These are phyloP conservation scores for Heliconius ethilla DNA, from an alignment of 2,888 invertebrate genomes.

Conservation along the genomic window DNA sequence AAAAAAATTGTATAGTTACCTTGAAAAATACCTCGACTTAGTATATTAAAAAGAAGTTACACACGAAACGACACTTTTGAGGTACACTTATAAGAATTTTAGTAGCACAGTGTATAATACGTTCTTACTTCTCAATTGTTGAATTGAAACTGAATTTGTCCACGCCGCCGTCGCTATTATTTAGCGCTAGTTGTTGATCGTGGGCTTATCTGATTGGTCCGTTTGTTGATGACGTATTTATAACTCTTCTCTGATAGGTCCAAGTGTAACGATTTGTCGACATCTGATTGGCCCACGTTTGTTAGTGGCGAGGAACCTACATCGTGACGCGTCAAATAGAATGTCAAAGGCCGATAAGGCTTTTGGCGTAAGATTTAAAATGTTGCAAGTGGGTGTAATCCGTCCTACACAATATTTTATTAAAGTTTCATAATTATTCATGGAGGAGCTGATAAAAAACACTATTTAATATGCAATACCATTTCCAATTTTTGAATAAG, in stretches of 20 bases:
- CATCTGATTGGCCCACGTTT: slow-evolving; percentile 86
- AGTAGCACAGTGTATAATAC: slow-evolving; percentile 24
- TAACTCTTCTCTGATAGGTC: slow-evolving; percentile 70
- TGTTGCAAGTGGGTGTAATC: slow-evolving; percentile 39
- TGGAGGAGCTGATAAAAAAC: neutral
- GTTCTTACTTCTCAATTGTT: slow-evolving; percentile 65
- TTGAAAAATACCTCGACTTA: slow-evolving; percentile 33
- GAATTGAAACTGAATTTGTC: slow-evolving; percentile 73
- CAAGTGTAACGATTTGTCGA: slow-evolving; percentile 80
- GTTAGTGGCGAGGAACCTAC: slow-evolving; percentile 56
- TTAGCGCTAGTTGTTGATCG: slow-evolving; percentile 83
- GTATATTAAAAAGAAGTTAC: slow-evolving; percentile 55
- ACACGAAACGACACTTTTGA: slow-evolving; percentile 65
- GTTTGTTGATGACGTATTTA: slow-evolving; percentile 69
- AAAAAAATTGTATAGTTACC: slow-evolving; percentile 31
- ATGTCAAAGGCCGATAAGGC: slow-evolving; percentile 47
- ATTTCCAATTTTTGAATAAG: neutral
- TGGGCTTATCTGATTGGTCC: slow-evolving; percentile 81
- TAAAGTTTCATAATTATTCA: slow-evolving; percentile 7
- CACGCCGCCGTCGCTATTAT: slow-evolving; percentile 76
- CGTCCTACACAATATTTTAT: slow-evolving; percentile 22
- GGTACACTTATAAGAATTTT: slow-evolving; percentile 59
- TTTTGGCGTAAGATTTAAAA: slow-evolving; percentile 67
- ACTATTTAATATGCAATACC: neutral
- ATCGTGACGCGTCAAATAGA: slow-evolving; percentile 34